phyloP scores from a whole-genome alignment of 2,797 vertebrate species.

The Cichlasoma orientale region DNA sequence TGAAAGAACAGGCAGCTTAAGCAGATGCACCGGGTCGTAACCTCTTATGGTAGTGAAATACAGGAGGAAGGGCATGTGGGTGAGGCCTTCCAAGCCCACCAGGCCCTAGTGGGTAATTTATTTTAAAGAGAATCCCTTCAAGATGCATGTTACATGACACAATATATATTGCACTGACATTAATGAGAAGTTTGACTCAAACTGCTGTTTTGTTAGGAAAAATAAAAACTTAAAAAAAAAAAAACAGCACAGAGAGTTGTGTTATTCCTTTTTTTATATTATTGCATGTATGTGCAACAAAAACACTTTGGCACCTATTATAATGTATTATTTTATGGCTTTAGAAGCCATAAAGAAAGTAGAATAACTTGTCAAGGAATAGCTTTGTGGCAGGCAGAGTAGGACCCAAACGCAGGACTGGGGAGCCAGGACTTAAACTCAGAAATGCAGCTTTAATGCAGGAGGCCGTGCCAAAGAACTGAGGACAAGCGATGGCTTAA shows the following conservation, averaged over 20 bases:
- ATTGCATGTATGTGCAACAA: background rate
- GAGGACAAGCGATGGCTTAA: no score
- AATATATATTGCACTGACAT: background rate
- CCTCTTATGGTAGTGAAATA: slow-evolving; percentile 56
- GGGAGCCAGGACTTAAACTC: no score
- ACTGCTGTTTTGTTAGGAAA: background rate
- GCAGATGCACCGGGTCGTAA: slow-evolving; percentile 52
- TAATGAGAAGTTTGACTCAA: background rate
- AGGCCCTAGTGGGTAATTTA: background rate
- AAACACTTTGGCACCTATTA: background rate
- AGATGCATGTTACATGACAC: background rate
- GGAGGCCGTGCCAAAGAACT: no score
- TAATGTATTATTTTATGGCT: rapidly evolving
- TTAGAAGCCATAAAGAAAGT: background rate
- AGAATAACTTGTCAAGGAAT: no score
- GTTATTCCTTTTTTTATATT: background rate
- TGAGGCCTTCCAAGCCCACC: slow-evolving; percentile 13
- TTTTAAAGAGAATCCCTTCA: background rate
- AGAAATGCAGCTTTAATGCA: no score
- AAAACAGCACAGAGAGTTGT: no score
- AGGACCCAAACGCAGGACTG: no score
- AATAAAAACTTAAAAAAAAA: background rate
- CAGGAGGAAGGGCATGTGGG: slow-evolving; percentile 30
- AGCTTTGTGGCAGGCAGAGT: no score
- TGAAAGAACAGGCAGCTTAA: slow-evolving; percentile 30